A percentile compares a stretch with the other conserved stretches of the same genome.
These are phyloP conservation scores for Chymomyza procnemis DNA, from an alignment of 2,888 invertebrate species.

Conservation along the genomic window DNA sequence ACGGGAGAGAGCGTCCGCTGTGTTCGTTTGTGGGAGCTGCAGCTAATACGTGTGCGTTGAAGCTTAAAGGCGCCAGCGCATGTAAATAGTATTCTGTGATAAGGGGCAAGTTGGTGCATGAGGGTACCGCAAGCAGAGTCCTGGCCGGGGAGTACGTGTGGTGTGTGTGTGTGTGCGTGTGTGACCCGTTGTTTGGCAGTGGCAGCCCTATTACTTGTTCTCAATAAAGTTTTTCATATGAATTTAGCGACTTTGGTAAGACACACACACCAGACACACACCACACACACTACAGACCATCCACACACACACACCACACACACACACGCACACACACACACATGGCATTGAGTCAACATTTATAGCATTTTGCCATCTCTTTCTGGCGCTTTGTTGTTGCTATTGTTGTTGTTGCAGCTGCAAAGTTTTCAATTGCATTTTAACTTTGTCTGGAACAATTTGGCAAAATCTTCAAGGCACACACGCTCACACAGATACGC, in stretches of 20 bases:
- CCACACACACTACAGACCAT: background rate
- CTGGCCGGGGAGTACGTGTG: too few relatives aligned
- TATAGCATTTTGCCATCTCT: constrained; percentile 37
- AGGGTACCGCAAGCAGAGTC: constrained; percentile 30
- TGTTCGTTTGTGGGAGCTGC: background rate
- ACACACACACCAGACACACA: background rate
- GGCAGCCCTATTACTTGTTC: constrained; percentile 29
- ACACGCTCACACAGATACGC: constrained; percentile 1
- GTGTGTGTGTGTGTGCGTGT: too few relatives aligned
- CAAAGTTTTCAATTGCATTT: constrained; percentile 66
- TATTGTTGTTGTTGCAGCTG: constrained; percentile 11
- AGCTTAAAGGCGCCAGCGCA: constrained; percentile 1
- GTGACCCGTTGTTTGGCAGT: background rate
- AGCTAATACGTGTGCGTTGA: constrained; percentile 27
- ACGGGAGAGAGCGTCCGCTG: background rate
- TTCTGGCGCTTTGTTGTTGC: too few relatives aligned
- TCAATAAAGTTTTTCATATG: constrained; percentile 57
- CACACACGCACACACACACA: constrained; percentile 12
- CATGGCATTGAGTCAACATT: constrained; percentile 51
- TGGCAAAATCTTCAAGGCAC: constrained; percentile 26
- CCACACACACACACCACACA: background rate
- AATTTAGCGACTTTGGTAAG: constrained; percentile 43
- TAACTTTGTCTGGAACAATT: constrained; percentile 55
- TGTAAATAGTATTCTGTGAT: constrained; percentile 7
- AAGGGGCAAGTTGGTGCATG: background rate